Conservation (phyloP, 1,140 invertebrate genomes). For the Cyclina sinensis region DNA sequence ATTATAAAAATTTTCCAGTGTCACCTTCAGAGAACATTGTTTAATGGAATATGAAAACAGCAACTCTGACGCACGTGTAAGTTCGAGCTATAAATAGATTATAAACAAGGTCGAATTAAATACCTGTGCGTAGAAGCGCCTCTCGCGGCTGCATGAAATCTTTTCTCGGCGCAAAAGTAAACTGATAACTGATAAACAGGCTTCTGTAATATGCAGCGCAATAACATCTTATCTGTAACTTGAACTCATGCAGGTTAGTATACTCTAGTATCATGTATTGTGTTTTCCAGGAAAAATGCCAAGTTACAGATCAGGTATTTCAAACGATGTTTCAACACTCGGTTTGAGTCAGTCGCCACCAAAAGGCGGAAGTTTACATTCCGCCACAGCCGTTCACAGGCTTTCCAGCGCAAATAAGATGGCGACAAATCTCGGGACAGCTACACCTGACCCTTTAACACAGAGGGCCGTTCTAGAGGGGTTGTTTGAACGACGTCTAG, state of each 20-base stretch:
- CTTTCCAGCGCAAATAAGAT: conserved; percentile 58
- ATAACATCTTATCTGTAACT: not conserved
- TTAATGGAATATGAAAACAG: not conserved
- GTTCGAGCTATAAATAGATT: conserved; percentile 18
- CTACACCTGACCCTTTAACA: conserved; percentile 78
- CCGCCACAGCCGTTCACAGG: conserved; percentile 50
- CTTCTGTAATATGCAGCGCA: not conserved
- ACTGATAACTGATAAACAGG: not conserved
- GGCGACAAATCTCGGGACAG: conserved; percentile 59
- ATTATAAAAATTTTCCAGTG: not conserved
- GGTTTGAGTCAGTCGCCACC: conserved; percentile 40
- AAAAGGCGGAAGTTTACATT: conserved; percentile 17
- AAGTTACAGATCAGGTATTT: conserved; percentile 27
- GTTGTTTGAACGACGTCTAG: conserved; percentile 77
- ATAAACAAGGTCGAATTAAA: conserved; percentile 25
- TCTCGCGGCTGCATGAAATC: not conserved
- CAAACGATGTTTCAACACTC: conserved; percentile 22
- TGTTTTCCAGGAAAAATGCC: conserved; percentile 55
- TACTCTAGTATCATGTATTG: not conserved
- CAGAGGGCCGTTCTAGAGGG: conserved; percentile 81
- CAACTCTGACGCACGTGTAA: conserved; percentile 17
- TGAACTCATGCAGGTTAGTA: not conserved
- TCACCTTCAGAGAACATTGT: not conserved
- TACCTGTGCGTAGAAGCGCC: not conserved
- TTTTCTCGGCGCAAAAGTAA: not conserved